Evolutionary conservation across 2,888 invertebrate species (phyloP).

Genomic region (Ochropleura leucogaster): DNA sequence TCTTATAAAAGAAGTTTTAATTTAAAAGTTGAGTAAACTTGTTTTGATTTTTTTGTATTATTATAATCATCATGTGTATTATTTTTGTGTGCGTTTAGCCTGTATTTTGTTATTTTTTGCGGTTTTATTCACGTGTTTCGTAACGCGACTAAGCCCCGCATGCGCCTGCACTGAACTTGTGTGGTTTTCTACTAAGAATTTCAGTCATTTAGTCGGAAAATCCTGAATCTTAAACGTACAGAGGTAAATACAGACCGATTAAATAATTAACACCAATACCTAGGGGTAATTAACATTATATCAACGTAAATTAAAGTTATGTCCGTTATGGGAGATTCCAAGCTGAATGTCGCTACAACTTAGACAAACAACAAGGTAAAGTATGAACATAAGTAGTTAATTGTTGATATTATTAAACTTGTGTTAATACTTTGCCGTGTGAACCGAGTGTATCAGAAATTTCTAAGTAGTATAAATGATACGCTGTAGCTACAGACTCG

Average conservation of each 20-base stretch:
- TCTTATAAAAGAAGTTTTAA: no score
- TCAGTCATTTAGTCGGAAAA: neutral
- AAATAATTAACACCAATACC: neutral
- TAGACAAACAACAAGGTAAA: constrained; percentile 8
- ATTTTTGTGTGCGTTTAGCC: neutral
- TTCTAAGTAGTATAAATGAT: neutral
- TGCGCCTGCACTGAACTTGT: neutral
- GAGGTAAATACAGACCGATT: neutral
- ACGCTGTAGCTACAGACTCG: constrained; percentile 23
- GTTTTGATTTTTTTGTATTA: neutral
- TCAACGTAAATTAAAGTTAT: neutral
- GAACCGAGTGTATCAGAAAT: constrained; percentile 2
- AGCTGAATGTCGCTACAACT: neutral
- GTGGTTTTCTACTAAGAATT: neutral
- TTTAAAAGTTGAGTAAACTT: constrained; percentile 9
- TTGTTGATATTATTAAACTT: neutral
- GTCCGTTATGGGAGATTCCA: neutral
- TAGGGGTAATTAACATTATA: neutral
- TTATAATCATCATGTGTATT: neutral
- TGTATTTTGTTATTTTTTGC: neutral
- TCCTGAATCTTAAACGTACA: constrained; percentile 5
- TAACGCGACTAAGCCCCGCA: neutral
- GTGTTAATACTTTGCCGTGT: constrained; percentile 1
- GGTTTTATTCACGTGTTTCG: constrained; percentile 5
- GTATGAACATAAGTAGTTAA: neutral